Percentiles rank a stretch among this genome's conserved stretches.
These are phyloP conservation scores for Cartodere bifasciata DNA, from an alignment of 2,888 invertebrate genomes.

Conservation along the genomic window DNA sequence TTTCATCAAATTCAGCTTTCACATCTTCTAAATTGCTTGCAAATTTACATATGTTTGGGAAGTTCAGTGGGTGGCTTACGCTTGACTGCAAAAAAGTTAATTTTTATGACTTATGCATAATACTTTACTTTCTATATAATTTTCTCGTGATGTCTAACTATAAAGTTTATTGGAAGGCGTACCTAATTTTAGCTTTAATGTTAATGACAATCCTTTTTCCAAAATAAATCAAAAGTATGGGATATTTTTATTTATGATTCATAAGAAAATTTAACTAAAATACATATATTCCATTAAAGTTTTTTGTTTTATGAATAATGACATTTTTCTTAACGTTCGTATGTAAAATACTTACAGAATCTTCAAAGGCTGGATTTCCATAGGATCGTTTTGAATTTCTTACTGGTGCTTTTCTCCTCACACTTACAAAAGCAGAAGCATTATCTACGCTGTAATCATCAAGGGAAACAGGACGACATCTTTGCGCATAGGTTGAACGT, in stretches of 20 bases:
- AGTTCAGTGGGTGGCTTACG: conserved; percentile 63
- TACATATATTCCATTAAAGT: too few relatives aligned
- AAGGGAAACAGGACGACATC: conserved; percentile 76
- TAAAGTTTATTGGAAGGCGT: too few relatives aligned
- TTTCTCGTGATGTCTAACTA: too few relatives aligned
- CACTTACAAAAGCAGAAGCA: conserved; percentile 67
- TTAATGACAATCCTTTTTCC: too few relatives aligned
- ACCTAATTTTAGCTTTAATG: too few relatives aligned
- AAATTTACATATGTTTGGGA: conserved; percentile 64
- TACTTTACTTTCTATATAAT: too few relatives aligned
- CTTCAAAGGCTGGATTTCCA: conserved; percentile 83
- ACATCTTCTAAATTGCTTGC: conserved; percentile 57
- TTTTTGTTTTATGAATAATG: too few relatives aligned
- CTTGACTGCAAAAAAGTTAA: conserved; percentile 39
- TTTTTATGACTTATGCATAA: too few relatives aligned
- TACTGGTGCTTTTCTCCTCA: conserved; percentile 60
- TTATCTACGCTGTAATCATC: conserved; percentile 86
- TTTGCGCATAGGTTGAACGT: conserved; percentile 69
- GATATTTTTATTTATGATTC: too few relatives aligned
- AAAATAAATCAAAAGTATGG: too few relatives aligned
- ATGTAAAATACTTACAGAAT: conserved; percentile 68
- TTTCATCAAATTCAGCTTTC: conserved; percentile 68
- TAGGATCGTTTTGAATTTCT: conserved; percentile 77
- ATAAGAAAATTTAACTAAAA: too few relatives aligned
- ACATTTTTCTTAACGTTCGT: too few relatives aligned